A percentile compares a stretch with the other conserved stretches of the same genome.
phyloP scores from a whole-genome alignment of 2,113 vertebrate species.

The Pterocles gutturalis region DNA sequence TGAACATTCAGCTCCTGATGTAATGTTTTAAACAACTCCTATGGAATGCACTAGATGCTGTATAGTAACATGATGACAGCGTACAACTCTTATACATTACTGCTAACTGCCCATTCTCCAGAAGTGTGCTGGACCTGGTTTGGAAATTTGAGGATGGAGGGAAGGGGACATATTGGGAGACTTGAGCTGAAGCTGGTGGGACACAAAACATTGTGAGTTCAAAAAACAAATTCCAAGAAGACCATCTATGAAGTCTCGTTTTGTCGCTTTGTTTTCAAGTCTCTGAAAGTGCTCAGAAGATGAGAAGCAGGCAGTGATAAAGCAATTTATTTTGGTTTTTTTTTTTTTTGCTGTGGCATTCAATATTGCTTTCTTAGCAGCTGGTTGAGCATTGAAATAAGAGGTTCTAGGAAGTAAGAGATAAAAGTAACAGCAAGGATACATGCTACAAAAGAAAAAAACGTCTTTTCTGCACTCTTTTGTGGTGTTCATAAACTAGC shows the following conservation, averaged over 20 bases:
- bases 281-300: not conserved
- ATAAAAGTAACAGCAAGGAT: not conserved
- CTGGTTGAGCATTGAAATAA: not conserved
- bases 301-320: not conserved
- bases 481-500: not conserved
- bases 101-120: not conserved
- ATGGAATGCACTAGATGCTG: not conserved
- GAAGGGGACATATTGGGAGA: not conserved
- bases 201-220: fast-evolving
- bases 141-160: not conserved
- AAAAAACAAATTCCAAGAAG: not conserved
- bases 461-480: not conserved
- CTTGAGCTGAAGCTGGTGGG: not conserved
- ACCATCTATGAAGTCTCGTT: not conserved
- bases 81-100: fast-evolving
- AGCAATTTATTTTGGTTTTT: not conserved
- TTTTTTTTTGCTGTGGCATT: not conserved
- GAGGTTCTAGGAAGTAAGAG: not conserved
- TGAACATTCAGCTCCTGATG: not conserved
- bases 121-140: not conserved
- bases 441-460: not conserved
- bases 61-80: fast-evolving
- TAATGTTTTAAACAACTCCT: not conserved
- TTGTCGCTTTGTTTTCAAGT: not conserved
- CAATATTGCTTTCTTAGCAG: not conserved